These are phyloP conservation scores for Morus bassanus DNA, from an alignment of 2,797 vertebrate species.

Conservation along the genomic window DNA sequence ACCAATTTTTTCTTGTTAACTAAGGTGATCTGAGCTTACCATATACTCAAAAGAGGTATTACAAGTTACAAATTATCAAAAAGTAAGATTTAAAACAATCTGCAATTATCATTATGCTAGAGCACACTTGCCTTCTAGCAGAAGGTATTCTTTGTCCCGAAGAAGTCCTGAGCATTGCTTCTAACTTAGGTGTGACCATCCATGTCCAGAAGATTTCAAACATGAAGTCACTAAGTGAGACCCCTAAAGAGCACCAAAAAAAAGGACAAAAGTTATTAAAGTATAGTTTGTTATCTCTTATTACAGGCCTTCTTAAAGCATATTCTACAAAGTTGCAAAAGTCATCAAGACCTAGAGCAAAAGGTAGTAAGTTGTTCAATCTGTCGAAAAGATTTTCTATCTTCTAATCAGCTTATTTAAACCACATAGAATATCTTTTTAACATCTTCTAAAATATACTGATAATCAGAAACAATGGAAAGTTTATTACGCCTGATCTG, in stretches of 20 bases:
- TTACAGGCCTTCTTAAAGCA: neutral
- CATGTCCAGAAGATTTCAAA: neutral
- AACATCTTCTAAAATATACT: neutral
- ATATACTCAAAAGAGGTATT: neutral
- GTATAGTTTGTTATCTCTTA: neutral
- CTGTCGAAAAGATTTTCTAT: rapidly evolving
- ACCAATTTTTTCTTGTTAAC: neutral
- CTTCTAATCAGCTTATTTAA: neutral
- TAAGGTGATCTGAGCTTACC: neutral
- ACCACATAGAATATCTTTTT: neutral
- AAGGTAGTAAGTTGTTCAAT: neutral
- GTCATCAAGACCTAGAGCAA: neutral
- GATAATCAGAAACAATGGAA: neutral
- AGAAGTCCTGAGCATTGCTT: neutral
- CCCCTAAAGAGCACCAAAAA: neutral
- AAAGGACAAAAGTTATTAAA: neutral
- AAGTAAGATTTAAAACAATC: neutral
- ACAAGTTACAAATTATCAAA: neutral
- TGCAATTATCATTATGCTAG: neutral
- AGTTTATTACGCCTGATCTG: neutral
- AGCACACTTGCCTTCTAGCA: neutral
- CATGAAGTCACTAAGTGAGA: neutral
- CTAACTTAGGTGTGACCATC: neutral
- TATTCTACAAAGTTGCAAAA: neutral
- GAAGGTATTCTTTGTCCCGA: neutral